Base-by-base conservation (phyloP, 1,140 invertebrate species). In the Nomia melanderi region DNA sequence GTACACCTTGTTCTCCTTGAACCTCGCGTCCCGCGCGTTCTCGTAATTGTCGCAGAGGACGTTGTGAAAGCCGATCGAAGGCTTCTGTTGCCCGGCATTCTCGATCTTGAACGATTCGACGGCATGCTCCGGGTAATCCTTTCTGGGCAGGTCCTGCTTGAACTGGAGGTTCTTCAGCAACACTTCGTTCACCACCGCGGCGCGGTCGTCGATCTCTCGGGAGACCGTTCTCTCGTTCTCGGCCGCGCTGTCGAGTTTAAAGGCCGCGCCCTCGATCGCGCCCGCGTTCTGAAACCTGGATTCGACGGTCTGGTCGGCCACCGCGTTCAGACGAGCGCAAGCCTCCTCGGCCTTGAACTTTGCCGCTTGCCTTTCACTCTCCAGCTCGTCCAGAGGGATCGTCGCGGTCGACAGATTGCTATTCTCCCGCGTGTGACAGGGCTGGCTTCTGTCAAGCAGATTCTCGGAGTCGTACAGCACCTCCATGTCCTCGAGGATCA, bases 81-180 rank as follows among this genome's bases (percentile, higher is more conserved):
- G 85, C 44, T 69, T 80, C 50, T 69, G 67, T 6, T 62, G 65
- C 12, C 29, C 62, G 20, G n/a, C 39, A 20, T 77, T 41, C 53
- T 86, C 81, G 31, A 50, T 77, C 47, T 53, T 86, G 39, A 50
- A 27, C 66, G 69, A 2, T 50, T 73, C 50, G 57, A 47, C 47
- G 56, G 69, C 54, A 50, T 50, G 17, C 12, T 79, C 71, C 39
- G 9, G 6, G 0, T 0, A 8, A 14, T 14, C 47, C n/a, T 71
- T 63, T 20, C 69, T 57, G 17, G 88, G 87, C 29, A 89, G 9
- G 65, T 88, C 88, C 33, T 88, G 87, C 36, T 88, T 80, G 63
- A 90, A 90, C n/a, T 85, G 83, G 17, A 90, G 78, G 67, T 87
- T 90, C 67, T 90, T 90, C 47, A 90, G 77, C 5, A 90, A 71